Conservation (phyloP, 1,140 invertebrate species). For the Lepidostoma basale region DNA sequence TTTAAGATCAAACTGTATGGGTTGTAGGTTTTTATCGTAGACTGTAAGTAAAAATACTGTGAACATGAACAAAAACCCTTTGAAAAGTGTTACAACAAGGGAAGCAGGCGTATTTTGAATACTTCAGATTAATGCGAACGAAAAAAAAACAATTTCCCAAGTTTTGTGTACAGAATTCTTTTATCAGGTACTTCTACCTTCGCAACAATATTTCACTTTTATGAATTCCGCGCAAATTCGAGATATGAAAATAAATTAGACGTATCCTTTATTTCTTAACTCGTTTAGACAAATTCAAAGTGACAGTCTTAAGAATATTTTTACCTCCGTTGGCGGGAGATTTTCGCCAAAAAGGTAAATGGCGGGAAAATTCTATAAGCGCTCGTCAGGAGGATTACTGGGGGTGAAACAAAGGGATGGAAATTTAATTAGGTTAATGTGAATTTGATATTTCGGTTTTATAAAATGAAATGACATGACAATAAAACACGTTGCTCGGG, state of each 20-base stretch:
- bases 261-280: slow-evolving; percentile 18
- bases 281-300: slow-evolving; percentile 23
- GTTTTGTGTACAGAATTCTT: too few species aligned
- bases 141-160: too few species aligned
- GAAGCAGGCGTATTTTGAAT: too few species aligned
- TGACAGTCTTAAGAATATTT: slow-evolving; percentile 24
- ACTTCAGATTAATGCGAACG: too few species aligned
- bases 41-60: too few species aligned
- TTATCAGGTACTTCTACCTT: neutral
- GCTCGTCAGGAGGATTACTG: slow-evolving; percentile 28
- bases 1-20: too few species aligned
- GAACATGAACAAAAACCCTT: too few species aligned
- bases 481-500: slow-evolving; percentile 9
- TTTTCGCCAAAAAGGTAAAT: slow-evolving; percentile 15
- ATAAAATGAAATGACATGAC: slow-evolving; percentile 23
- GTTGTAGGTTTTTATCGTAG: too few species aligned
- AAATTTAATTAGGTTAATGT: slow-evolving; percentile 34
- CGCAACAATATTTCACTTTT: neutral
- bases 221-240: neutral
- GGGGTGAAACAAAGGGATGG: slow-evolving; percentile 27
- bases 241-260: slow-evolving; percentile 25
- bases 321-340: neutral
- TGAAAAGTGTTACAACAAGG: too few species aligned
- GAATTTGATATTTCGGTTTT: slow-evolving; percentile 27
- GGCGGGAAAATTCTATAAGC: slow-evolving; percentile 31